Evolutionary conservation across 37 sponge, comb jelly and placozoan species (phyloP).

Genomic region (Petrosia ficiformis): DNA sequence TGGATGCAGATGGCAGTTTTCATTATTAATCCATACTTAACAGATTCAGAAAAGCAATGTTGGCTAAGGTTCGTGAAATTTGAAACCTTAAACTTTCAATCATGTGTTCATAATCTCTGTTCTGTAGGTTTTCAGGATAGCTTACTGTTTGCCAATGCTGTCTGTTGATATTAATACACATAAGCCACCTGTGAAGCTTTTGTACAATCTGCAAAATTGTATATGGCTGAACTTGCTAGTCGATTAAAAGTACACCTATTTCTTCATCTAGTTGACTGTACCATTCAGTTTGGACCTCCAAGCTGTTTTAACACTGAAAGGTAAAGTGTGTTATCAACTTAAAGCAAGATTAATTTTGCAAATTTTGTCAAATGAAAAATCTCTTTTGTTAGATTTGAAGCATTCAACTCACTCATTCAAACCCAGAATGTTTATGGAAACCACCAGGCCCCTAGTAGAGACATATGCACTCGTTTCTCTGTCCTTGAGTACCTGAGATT

Average conservation of each 20-base stretch:
- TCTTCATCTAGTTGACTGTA: conserved; percentile 36
- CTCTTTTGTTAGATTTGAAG: conserved; percentile 36
- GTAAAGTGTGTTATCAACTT: conserved; percentile 14
- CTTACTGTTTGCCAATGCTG: conserved; percentile 14
- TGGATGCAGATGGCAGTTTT: conserved; percentile 40
- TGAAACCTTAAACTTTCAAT: neutral
- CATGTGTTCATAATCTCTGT: neutral
- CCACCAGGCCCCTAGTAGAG: conserved; percentile 44
- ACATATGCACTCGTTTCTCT: conserved; percentile 31
- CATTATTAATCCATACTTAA: conserved; percentile 25
- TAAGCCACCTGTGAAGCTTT: conserved; percentile 14
- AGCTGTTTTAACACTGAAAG: conserved; percentile 47
- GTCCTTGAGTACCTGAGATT: neutral
- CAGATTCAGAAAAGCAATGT: conserved; percentile 7
- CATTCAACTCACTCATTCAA: conserved; percentile 26
- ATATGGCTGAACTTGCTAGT: conserved; percentile 3
- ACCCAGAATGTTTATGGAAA: conserved; percentile 34
- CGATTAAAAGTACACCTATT: conserved; percentile 39
- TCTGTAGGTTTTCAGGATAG: conserved; percentile 19
- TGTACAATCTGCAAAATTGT: conserved; percentile 6
- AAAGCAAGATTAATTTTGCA: neutral
- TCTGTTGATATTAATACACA: neutral
- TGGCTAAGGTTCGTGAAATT: conserved; percentile 18
- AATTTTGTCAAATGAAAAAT: neutral
- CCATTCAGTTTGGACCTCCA: conserved; percentile 41